phyloP scores from a whole-genome alignment of 2,113 vertebrate species.

The Lampris megalopsis region DNA sequence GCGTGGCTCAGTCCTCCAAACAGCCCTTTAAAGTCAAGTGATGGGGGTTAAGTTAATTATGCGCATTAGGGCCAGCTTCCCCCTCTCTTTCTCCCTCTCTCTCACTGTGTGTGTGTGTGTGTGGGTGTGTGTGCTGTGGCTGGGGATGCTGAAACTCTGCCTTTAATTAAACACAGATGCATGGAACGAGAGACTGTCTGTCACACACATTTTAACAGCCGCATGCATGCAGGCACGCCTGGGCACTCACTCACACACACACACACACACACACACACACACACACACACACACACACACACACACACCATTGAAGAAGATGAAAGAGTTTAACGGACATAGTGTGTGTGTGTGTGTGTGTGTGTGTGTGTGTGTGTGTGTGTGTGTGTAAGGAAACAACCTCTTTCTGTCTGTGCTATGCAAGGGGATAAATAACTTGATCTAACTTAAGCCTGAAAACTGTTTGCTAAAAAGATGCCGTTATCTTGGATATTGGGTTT shows the following conservation, averaged over 20 bases:
- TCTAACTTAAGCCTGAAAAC: conserved; percentile 47
- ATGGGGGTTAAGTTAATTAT: conserved; percentile 96
- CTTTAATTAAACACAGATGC: conserved; percentile 93
- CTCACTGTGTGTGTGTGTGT: conserved; percentile 36
- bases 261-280: conserved; percentile 30
- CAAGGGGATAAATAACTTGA: conserved; percentile 57
- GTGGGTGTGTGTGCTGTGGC: conserved; percentile 69
- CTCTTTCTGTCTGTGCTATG: conserved; percentile 45
- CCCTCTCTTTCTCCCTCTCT: conserved; percentile 43
- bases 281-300: conserved; percentile 24
- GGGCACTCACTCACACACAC: conserved; percentile 51
- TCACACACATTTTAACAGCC: conserved; percentile 75
- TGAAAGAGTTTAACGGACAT: conserved; percentile 59
- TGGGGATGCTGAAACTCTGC: conserved; percentile 86
- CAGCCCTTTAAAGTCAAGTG: conserved; percentile 90
- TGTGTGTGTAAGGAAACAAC: conserved; percentile 36
- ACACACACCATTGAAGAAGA: conserved; percentile 50
- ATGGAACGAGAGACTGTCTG: conserved; percentile 88
- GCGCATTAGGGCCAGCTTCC: conserved; percentile 83
- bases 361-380: conserved; percentile 32
- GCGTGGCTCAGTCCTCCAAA: conserved; percentile 81
- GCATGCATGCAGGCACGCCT: conserved; percentile 58
- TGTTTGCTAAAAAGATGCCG: conserved; percentile 40
- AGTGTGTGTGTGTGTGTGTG: background rate
- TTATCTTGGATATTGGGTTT: conserved; percentile 24